These are phyloP conservation scores for Plebejus argus DNA, from an alignment of 2,888 invertebrate genomes.

Conservation along the genomic window DNA sequence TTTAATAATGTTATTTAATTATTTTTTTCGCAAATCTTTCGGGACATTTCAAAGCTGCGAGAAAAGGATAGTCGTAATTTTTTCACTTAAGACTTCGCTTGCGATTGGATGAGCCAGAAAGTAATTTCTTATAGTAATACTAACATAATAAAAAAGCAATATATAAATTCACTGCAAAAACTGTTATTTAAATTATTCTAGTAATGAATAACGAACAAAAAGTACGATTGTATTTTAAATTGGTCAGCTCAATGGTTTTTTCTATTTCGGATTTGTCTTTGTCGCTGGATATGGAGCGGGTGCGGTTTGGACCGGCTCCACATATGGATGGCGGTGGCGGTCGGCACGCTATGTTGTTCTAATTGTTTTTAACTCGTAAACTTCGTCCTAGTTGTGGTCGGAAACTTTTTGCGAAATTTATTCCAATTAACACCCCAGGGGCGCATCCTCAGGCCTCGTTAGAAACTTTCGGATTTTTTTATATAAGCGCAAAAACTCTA, in stretches of 20 bases:
- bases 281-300: background rate
- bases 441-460: conserved; percentile 8
- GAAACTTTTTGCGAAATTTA: conserved; percentile 27
- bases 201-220: conserved; percentile 5
- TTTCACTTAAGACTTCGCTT: background rate
- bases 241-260: conserved; percentile 20
- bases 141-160: background rate
- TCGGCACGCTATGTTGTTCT: conserved; percentile 25
- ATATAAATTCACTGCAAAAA: background rate
- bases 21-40: background rate
- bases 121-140: background rate
- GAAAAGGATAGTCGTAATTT: background rate
- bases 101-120: background rate
- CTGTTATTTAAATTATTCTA: background rate
- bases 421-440: conserved; percentile 27
- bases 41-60: background rate
- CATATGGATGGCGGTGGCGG: conserved; percentile 21
- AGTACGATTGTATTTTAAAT: background rate
- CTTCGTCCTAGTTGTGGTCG: conserved; percentile 22
- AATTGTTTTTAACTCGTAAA: conserved; percentile 31
- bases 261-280: conserved; percentile 23
- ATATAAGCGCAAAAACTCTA: background rate
- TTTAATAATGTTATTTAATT: background rate
- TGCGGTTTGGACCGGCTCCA: conserved; percentile 31
- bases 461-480: background rate